Evolutionary conservation across 2,888 invertebrate species (phyloP), one percentile per base, ranked within the genome.

Genomic region (Hipparchia semele): DNA sequence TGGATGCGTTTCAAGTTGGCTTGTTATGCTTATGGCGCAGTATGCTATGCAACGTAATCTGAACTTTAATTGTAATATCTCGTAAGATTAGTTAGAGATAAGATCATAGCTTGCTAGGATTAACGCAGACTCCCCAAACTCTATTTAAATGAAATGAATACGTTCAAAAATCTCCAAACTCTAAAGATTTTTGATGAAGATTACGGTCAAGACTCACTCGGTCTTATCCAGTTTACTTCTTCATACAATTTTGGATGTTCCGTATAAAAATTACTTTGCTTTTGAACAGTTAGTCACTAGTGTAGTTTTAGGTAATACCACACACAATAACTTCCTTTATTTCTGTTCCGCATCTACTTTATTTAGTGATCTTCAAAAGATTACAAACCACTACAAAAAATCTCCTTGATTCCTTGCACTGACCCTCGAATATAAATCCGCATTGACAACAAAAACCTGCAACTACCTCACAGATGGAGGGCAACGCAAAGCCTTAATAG

Each of bases 381-480:
- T 53, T 39, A 53, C 65, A 53, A 49, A 33, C 12, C 33, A 53
- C 12, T 23, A 53, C 53, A 53, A 51, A 65, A 53, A 65, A 65
- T 53, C 49, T 65, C 53, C 8, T 33, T 53, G 53, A 65, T 53
- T 65, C 51, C 53, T 65, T 65, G 65, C 33, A 53, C 53, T 65
- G 65, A 53, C 65, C 65, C 51, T 65, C 51, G 53, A 65, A 65
- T 65, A 33, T 62, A 65, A 65, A 65, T 39, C 65, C 65, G 65
- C 65, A 65, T 65, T 65, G 51, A 65, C 33, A 6, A 53, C 2
- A 65, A 53, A 65, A 65, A 65, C 13, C 12, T 33, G 23, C 6
- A 65, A 46, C 49, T 23, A 49, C 6, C 12, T 53, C 12, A 64
- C 64, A 33, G 53, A 51, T 65, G 65, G 33, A 65, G 65, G 65